Evolutionary conservation across 2,888 invertebrate genomes (phyloP), one percentile per base, ranked within the genome.

Genomic region (Terebella lapidaria): DNA sequence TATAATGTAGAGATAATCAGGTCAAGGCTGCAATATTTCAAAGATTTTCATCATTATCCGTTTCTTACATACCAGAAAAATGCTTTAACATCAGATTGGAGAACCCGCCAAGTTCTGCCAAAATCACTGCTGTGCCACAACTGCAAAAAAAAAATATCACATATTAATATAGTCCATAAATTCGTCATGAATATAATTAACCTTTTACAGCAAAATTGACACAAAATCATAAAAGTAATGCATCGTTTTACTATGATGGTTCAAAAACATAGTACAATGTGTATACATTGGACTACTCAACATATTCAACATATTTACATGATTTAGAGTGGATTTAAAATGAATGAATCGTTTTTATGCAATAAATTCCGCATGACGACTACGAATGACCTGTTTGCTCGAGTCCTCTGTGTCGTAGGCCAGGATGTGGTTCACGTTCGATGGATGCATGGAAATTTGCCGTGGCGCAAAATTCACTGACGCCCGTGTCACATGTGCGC

Each of bases 71-170:
- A 82, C 90, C 91, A 92, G 74, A 86, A 87, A 79, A 89, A 90
- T 0, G 89, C 85, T 75, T 91, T 90, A 1, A 93, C 91, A 75
- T 84, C 87, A 65, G 86, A 85, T 71, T 90, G 88, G 54, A 90
- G 83, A 63, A 84, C 72, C 56, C 82, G 82, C 86, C 91, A 93
- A 0, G 86, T 85, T 65, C 83, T 82, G 0, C 92, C 92, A 71
- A 88, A 89, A 77, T 92, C 87, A 61, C 84, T 81, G 0, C 91
- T 90, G 57, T 89, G 77, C 84, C 88, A 92, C 3, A 93, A 81
- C 90, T 91, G 78, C 45, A 83, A 24, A 49, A 22, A 10, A 10
- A 49, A 10, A 35, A 35, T 10, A 35, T 15, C 18, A 35, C n/a
- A n/a, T n/a, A n/a, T n/a, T n/a, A n/a, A n/a, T n/a, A n/a, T n/a